Base-by-base conservation (phyloP, 2,797 vertebrate genomes). In the Clarias pachynema region DNA sequence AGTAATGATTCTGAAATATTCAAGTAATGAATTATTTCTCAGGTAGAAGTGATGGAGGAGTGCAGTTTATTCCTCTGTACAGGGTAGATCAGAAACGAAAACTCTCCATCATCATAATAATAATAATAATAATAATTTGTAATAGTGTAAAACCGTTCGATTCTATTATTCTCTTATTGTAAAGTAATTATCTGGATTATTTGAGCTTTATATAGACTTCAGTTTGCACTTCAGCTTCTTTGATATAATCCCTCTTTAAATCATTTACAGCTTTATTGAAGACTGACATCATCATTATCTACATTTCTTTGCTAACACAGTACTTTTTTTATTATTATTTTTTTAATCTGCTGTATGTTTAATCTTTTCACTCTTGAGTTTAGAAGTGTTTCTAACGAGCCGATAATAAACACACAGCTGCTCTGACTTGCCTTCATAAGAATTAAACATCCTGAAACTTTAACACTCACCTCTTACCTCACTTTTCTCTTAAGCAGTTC, bases 61-160 rank as follows among this genome's bases (percentile, higher is more conserved):
- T 65, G 37, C 10, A 62, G 62, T 56, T 26, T 79, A 66, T 81
- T 83, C 69, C 70, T 83, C 77, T 22, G 37, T 56, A 86, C 78
- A 91, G 91, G 89, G 91, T 84, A 81, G 22, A 49, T 31, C 24
- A 60, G 78, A 56, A 73, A 34, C 20, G n/a, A 59, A 44, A 83
- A 14, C 70, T 73, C 62, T 75, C 85, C 75, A 69, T 88, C 10
- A 75, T 31, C 10, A 75, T 31, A 12, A 59, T 37, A 7, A 78
- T 60, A 34, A 77, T 73, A 24, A 53, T 73, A 53, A 49, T 49
- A 49, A 73, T 53, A 73, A 22, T 24, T 65, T 34, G 31, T 68
- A 77, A 78, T 89, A 87, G 84, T 86, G 79, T 83, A 89, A 86
- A 59, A 26, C 9, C 86, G 87, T 89, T 89, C 78, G 87, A 87